Evolutionary conservation across 2,113 vertebrate species (phyloP).

Genomic region (Seriola dumerili): DNA sequence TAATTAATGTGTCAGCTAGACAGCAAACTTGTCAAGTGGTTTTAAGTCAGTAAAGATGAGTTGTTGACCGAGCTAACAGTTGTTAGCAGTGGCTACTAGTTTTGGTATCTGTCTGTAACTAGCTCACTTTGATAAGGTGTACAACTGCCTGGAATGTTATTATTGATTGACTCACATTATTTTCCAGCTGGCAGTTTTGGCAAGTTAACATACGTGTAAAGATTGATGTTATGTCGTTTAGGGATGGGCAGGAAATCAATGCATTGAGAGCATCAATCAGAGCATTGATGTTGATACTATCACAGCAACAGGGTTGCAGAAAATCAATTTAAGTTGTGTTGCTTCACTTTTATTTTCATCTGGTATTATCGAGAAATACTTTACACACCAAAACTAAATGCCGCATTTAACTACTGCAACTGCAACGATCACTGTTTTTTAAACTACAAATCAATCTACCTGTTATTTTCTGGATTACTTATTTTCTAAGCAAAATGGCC

Average conservation of each 20-base stretch:
- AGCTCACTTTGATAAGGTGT: neutral
- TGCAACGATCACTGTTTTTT: too few relatives aligned
- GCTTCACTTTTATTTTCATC: neutral
- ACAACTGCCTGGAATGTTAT: neutral
- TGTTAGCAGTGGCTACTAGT: constrained; percentile 18
- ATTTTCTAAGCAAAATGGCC: neutral
- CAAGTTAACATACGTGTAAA: neutral
- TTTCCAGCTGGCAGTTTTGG: neutral
- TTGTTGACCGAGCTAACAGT: constrained; percentile 40
- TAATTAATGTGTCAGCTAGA: neutral
- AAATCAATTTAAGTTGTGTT: neutral
- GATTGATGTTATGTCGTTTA: neutral
- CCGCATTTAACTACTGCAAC: neutral
- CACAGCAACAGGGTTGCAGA: neutral
- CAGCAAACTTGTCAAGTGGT: neutral
- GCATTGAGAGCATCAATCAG: neutral
- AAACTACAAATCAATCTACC: too few relatives aligned
- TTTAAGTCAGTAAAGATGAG: neutral
- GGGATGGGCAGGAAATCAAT: neutral
- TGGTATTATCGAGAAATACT: neutral
- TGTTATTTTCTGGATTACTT: too few relatives aligned
- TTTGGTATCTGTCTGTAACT: neutral
- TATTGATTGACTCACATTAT: neutral
- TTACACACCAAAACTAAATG: neutral
- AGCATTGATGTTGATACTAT: neutral